These are phyloP conservation scores for Drosophila ogumai DNA, from an alignment of 1,140 invertebrate species.

Conservation along the genomic window DNA sequence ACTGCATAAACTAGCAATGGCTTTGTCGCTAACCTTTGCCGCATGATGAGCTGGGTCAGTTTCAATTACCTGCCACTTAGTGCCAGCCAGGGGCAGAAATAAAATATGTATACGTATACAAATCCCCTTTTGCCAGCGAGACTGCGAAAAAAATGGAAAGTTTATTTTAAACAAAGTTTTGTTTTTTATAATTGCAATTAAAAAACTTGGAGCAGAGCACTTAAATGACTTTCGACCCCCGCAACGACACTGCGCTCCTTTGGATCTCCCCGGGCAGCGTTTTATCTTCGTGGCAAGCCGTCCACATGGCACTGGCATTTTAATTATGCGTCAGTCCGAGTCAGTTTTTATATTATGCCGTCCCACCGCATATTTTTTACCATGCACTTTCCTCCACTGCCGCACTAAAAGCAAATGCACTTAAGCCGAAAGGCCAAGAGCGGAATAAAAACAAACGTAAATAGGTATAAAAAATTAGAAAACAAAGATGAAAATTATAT, in stretches of 20 bases:
- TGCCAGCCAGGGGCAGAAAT: conserved; percentile 35
- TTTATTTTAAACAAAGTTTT: conserved; percentile 67
- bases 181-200: conserved; percentile 79
- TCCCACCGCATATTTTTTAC: conserved; percentile 6
- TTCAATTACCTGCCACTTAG: conserved; percentile 62
- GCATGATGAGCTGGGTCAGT: conserved; percentile 55
- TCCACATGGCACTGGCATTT: conserved; percentile 78
- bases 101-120: conserved; percentile 17
- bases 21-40: conserved; percentile 41
- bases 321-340: conserved; percentile 78
- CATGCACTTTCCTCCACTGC: conserved; percentile 27
- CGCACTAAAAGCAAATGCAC: conserved; percentile 79
- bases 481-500: conserved; percentile 7
- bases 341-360: conserved; percentile 38
- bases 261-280: conserved; percentile 49
- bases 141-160: conserved; percentile 33
- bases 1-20: conserved; percentile 29
- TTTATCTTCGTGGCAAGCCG: conserved; percentile 72
- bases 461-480: conserved; percentile 17
- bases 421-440: conserved; percentile 45
- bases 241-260: background rate
- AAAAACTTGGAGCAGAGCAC: conserved; percentile 64
- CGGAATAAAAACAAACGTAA: conserved; percentile 24
- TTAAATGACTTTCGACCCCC: conserved; percentile 73
- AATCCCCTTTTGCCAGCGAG: conserved; percentile 13